These are phyloP conservation scores for Spongia lamella DNA, from an alignment of 37 sponge, comb jelly and placozoan species.

Conservation along the genomic window DNA sequence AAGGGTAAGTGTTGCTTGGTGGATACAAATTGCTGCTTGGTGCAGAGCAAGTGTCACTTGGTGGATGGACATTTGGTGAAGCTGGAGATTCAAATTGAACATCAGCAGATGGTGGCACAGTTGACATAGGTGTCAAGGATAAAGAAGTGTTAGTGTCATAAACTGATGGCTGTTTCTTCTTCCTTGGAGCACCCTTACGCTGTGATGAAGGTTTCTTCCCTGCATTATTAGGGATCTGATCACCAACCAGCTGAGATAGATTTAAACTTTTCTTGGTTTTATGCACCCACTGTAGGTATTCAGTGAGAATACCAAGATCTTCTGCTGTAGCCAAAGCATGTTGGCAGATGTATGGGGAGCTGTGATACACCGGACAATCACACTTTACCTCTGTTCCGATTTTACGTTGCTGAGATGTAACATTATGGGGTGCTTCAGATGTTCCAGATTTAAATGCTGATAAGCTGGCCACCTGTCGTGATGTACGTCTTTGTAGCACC, in stretches of 20 bases:
- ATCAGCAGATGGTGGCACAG: too few relatives aligned
- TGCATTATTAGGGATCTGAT: background rate
- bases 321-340: conserved; percentile 15
- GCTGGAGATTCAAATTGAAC: too few relatives aligned
- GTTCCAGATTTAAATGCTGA: background rate
- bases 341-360: background rate
- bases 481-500: background rate
- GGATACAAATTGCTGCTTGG: too few relatives aligned
- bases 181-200: background rate
- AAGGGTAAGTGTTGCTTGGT: too few relatives aligned
- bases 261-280: conserved; percentile 10
- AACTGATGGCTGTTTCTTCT: background rate
- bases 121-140: too few relatives aligned
- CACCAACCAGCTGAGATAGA: conserved; percentile 3
- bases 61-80: too few relatives aligned
- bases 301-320: conserved; percentile 6
- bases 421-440: conserved; percentile 4
- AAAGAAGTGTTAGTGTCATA: too few relatives aligned
- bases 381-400: background rate
- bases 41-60: too few relatives aligned
- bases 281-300: conserved; percentile 16
- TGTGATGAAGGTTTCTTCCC: background rate
- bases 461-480: conserved; percentile 8
- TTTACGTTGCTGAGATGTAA: background rate
- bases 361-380: background rate